Conservation (phyloP, 2,888 invertebrate species). For the Syrista parreyssii region DNA sequence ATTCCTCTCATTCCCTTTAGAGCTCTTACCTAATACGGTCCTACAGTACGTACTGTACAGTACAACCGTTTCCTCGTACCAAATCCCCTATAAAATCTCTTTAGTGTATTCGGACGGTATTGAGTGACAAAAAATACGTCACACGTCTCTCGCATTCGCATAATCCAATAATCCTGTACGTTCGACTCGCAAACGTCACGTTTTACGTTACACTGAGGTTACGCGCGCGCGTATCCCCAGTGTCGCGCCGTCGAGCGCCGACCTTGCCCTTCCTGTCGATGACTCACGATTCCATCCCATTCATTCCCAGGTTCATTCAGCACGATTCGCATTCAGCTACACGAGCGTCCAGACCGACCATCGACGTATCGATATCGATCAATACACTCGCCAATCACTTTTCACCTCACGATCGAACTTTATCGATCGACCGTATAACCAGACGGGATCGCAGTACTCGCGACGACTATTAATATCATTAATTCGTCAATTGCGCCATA, state of each 20-base stretch:
- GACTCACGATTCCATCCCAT: conserved; percentile 43
- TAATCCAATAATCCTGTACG: background rate
- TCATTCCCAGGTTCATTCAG: conserved; percentile 5
- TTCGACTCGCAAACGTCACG: background rate
- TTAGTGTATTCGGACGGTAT: no score
- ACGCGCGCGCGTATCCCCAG: conserved; percentile 29
- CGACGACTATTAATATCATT: background rate
- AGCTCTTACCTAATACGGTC: background rate
- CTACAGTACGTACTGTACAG: background rate
- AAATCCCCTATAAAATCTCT: no score
- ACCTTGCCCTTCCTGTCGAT: conserved; percentile 47
- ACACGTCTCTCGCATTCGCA: no score
- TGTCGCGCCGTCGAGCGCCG: conserved; percentile 6
- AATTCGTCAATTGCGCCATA: no score
- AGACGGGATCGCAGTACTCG: background rate
- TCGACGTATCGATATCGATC: background rate
- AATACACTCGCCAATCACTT: background rate
- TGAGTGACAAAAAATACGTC: no score
- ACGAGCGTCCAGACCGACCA: background rate
- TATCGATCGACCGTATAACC: background rate
- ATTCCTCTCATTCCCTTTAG: background rate
- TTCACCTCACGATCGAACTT: background rate
- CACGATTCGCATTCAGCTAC: background rate
- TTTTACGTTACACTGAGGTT: background rate
- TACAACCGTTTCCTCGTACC: background rate